Base-by-base conservation (phyloP, 2,113 vertebrate genomes). In the Lathamus discolor region DNA sequence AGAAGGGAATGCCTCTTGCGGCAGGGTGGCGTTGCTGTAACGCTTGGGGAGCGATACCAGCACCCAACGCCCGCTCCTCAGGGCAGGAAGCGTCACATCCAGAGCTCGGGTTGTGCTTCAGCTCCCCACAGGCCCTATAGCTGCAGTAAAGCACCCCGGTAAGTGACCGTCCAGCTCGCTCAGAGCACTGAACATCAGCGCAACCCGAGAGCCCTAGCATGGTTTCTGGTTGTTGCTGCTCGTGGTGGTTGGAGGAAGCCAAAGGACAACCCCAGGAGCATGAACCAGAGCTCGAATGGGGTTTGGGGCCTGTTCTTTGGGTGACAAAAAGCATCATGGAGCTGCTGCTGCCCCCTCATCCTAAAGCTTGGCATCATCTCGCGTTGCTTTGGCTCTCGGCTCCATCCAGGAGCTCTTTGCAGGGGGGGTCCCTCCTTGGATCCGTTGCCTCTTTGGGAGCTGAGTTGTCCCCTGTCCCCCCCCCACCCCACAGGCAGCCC, bases 401-500 rank as follows among this genome's bases (percentile, higher is more conserved):
- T 59, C 33, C 55, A 14, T 23, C 20, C 23, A 6, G 13, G 33
- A 59, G 57, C 57, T 14, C n/a, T n/a, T n/a, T 15, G 52, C 9
- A 31, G 31, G 19, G 54, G 31, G 19, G 55, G 19, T n/a, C 20
- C 12, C 12, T n/a, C 4, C 31, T 57, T n/a, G 55, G 33, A 13
- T n/a, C 4, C 55, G 4, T n/a, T 23, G 33, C n/a, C 31, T 22
- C 19, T 13, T 6, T n/a, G 33, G 33, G 55, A n/a, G 13, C 55
- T 59, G 55, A 59, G n/a, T n/a, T n/a, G n/a, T n/a, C n/a, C n/a
- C n/a, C n/a, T 57, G 61, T 69, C 43, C 43, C 43, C 67, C n/a
- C 76, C 15, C 43, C 43, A n/a, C n/a, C 61, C 76, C 25, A 46
- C 97, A 99, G 99, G 99, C 98, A 99, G 97, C 99, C 99, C 95